These are phyloP conservation scores for Pachycephala philippinensis DNA, from an alignment of 2,113 vertebrate species.

Conservation along the genomic window DNA sequence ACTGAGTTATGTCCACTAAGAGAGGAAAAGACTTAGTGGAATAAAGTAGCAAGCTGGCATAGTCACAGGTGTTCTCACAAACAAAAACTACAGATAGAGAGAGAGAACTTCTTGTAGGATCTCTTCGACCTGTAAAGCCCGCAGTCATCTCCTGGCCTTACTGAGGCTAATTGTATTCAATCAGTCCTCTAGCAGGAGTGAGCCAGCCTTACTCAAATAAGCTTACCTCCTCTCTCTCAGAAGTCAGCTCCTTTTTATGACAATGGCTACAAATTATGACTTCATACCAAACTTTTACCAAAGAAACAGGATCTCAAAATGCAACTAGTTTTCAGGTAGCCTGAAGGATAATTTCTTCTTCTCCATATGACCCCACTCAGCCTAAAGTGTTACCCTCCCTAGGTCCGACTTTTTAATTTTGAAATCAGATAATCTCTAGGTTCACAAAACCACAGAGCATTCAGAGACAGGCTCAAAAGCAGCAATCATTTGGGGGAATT, in stretches of 20 bases:
- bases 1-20: neutral
- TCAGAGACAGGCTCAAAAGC: neutral
- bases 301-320: neutral
- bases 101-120: conserved; percentile 24
- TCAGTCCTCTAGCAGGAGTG: neutral
- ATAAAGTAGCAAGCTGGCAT: neutral
- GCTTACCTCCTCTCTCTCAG: neutral
- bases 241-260: neutral
- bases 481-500: fast-evolving
- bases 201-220: neutral
- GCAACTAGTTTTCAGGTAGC: neutral
- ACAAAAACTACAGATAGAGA: conserved; percentile 46
- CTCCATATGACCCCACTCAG: neutral
- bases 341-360: neutral
- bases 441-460: neutral
- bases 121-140: neutral
- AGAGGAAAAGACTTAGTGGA: conserved; percentile 17
- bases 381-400: neutral
- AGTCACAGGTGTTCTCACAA: neutral
- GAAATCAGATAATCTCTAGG: neutral
- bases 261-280: neutral
- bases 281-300: neutral
- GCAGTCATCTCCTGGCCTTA: neutral
- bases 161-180: conserved; percentile 17
- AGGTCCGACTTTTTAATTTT: neutral